Evolutionary conservation across 2,797 vertebrate species (phyloP), one percentile per base, ranked within the genome.

Genomic region (Clarias fuscus): DNA sequence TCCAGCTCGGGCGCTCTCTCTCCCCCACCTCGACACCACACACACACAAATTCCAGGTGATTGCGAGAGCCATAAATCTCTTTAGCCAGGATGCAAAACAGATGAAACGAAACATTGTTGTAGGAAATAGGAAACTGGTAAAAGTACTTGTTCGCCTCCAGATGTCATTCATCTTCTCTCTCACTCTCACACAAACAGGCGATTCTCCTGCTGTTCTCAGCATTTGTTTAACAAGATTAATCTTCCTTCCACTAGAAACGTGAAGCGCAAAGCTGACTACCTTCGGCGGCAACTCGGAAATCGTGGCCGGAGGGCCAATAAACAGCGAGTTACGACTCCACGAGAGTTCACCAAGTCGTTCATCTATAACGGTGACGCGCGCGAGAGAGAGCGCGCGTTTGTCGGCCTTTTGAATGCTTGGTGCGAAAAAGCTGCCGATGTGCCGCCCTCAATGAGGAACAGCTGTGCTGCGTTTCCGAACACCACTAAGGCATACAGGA

Each of bases 1-100:
- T 58, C 71, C 15, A 59, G 27, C 27, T 62, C 18, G 14, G 81
- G 58, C 7, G 5, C 20, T 7, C 59, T 22, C 53, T 89, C 86
- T 90, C 89, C 91, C 91, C 86, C 33, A 27, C 5, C 1, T 14
- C 20, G 13, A 71, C 7, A 43, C 58, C 48, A 7, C 70, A 10
- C 33, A 30, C 13, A 78, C 30, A 78, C 64, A 33, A 40, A 4
- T 0, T 13, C 30, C 62, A 82, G 62, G 40, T 48, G 40, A 30
- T 64, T 14, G 64, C 4, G 24, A 17, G 15, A 53, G 48, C 20
- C 53, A 59, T 18, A 17, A 59, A 30, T 59, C 27, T 20, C 18
- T 20, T 24, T 7, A 13, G 13, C 13, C 8, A 11, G 37, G 30
- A 79, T 62, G 77, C 30, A 40, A 24, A 62, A 22, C 6, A 40